Evolutionary conservation across 1,140 invertebrate genomes (phyloP), one percentile per base, ranked within the genome.

Genomic region (Hirudo medicinalis): DNA sequence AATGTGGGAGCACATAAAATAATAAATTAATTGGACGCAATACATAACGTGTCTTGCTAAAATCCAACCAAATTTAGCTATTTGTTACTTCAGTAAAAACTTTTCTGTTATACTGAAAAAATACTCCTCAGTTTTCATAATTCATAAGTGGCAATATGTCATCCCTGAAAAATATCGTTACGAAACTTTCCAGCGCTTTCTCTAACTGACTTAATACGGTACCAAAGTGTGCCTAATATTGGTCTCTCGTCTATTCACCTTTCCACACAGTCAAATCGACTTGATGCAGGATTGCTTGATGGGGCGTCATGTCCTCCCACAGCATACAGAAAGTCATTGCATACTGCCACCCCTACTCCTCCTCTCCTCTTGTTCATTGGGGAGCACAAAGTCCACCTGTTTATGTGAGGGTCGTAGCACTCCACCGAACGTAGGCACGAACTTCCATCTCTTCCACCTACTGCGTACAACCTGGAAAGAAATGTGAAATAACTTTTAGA

Each of bases 371-470:
- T 82, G 72, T 89, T 87, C 92, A 95, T 94, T 0, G 90, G 84
- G 77, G 89, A 88, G 43, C 93, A 87, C 49, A 85, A 84, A 3
- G 86, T 87, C 91, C 92, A 94, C 74, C 87, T 85, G 82, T 95
- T 90, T 73, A 88, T 86, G 76, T 92, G 89, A 0, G 92, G 91
- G 82, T 94, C 90, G 80, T 91, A 94, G 78, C 90, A 82, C 76
- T 85, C 84, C 19, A 85, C 82, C 20, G 94, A 91, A 74, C 89
- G 87, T 75, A 96, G 86, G 78, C 93, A 95, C 0, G 90, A 89
- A 76, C 90, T 89, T 36, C 91, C 91, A 82, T 96, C 94, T 73
- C 93, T 87, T 17, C 94, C 93, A 69, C 93, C 94, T 25, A 94
- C 91, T 17, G 91, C 92, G 83, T 94, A 96, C 57, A 97, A 84